Conservation (phyloP, 2,113 vertebrate genomes). For the Syngnathus scovelli region DNA sequence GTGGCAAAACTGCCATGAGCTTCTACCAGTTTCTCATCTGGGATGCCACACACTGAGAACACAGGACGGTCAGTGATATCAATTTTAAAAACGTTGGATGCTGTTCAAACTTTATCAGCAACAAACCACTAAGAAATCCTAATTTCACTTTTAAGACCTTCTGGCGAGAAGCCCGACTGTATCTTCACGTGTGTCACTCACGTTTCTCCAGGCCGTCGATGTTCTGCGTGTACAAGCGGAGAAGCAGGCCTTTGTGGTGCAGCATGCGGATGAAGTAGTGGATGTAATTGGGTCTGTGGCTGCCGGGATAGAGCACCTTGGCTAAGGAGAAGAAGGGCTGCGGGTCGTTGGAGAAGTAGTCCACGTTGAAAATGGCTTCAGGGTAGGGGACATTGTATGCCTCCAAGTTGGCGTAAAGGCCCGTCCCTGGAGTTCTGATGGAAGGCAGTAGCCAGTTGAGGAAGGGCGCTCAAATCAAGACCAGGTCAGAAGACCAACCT, state of each 20-base stretch:
- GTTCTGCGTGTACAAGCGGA: constrained; percentile 77
- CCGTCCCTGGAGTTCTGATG: constrained; percentile 72
- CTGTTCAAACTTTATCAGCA: not conserved
- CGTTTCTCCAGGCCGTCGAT: constrained; percentile 77
- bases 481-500: constrained; percentile 47
- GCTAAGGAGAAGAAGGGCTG: constrained; percentile 72
- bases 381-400: constrained; percentile 72
- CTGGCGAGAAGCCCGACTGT: not conserved
- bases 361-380: constrained; percentile 73
- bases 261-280: constrained; percentile 69
- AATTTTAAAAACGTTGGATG: not conserved
- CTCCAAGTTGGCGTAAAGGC: constrained; percentile 72
- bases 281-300: constrained; percentile 63
- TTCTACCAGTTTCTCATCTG: constrained; percentile 74
- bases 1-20: constrained; percentile 74
- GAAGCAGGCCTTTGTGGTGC: constrained; percentile 73
- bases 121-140: not conserved
- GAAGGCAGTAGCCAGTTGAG: too few relatives aligned
- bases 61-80: not conserved
- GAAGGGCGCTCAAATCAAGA: not conserved
- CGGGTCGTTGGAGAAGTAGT: constrained; percentile 69
- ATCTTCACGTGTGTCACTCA: constrained; percentile 38
- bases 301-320: constrained; percentile 71
- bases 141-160: not conserved
- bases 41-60: constrained; percentile 70